Base-by-base conservation (phyloP, 2,113 vertebrate species). In the Caranx ignobilis region DNA sequence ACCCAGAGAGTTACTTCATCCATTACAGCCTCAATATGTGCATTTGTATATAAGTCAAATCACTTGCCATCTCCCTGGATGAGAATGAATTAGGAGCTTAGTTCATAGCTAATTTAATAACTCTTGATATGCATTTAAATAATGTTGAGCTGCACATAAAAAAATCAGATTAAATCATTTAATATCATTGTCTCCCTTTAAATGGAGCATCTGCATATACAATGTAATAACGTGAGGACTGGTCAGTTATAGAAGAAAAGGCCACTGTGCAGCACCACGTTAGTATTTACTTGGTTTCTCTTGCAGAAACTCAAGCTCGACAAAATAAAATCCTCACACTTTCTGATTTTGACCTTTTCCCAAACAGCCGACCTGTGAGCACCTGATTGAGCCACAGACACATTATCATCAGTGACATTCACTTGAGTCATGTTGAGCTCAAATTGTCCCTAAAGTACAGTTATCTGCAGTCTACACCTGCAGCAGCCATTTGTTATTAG, bases 291-390 rank as follows among this genome's bases (percentile, higher is more conserved):
- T 13, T 13, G 5, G 32, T 48, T 47, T 32, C 45, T 45, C n/a
- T 50, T 32, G 6, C 13, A 18, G 54, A 32, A 77, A 26, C 13
- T 75, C 11, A 1, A 70, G 15, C 26, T 26, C 26, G 6, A 6
- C n/a, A 60, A 50, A 70, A 74, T 31, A 39, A 55, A 54, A 12
- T 35, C 63, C 45, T n/a, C 18, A 62, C 9, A 39, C 4, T 13
- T 74, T 60, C 71, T 50, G 45, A 64, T 10, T 39, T 0, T 85
- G 64, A 82, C 76, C 79, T 85, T 87, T 86, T 26, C 26, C 21
- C 15, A 7, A 43, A 3, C n/a, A 77, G 48, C 50, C 48, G 54
- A 35, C 50, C 63, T 34, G 39, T 6, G 26, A 43, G 13, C 26
- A 18, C 37, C 37, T n/a, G 68, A 56, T 57, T 65, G 56, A 9